Evolutionary conservation across 2,888 invertebrate species (phyloP).

Genomic region (Aplocera efformata): DNA sequence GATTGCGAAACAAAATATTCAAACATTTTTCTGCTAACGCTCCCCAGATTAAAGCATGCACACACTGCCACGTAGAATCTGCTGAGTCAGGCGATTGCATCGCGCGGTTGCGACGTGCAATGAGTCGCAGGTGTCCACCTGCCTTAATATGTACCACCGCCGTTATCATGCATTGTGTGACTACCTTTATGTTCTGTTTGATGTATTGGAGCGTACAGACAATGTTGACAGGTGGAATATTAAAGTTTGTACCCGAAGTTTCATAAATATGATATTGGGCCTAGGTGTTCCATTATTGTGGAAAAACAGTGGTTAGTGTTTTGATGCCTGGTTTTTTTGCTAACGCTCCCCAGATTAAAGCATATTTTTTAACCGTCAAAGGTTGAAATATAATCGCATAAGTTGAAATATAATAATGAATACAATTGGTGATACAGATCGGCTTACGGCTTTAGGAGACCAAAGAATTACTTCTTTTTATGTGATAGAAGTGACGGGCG

Average conservation of each 20-base stretch:
- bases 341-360: slow-evolving; percentile 29
- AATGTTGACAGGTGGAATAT: slow-evolving; percentile 9
- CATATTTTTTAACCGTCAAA: too few relatives aligned
- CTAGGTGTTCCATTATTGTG: too few relatives aligned
- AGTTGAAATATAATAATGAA: too few relatives aligned
- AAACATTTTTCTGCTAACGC: slow-evolving; percentile 25
- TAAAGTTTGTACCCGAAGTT: neutral
- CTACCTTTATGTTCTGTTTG: slow-evolving; percentile 27
- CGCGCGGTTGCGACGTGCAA: slow-evolving; percentile 32
- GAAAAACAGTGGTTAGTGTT: too few relatives aligned
- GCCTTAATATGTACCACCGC: slow-evolving; percentile 48
- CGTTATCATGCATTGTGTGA: slow-evolving; percentile 33
- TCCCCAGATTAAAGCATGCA: slow-evolving; percentile 32
- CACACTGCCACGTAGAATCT: slow-evolving; percentile 36
- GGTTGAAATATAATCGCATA: too few relatives aligned
- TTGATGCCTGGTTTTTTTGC: slow-evolving; percentile 23
- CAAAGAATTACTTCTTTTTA: too few relatives aligned
- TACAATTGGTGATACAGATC: too few relatives aligned
- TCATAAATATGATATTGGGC: too few relatives aligned
- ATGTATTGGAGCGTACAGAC: slow-evolving; percentile 23
- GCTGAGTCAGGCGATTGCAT: slow-evolving; percentile 41
- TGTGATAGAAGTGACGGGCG: too few relatives aligned
- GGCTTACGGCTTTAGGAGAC: too few relatives aligned
- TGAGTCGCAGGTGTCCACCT: slow-evolving; percentile 56
- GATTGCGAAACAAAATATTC: too few relatives aligned